These are phyloP conservation scores for Acipenser transmontanus DNA, from an alignment of 2,797 vertebrate genomes.

Conservation along the genomic window DNA sequence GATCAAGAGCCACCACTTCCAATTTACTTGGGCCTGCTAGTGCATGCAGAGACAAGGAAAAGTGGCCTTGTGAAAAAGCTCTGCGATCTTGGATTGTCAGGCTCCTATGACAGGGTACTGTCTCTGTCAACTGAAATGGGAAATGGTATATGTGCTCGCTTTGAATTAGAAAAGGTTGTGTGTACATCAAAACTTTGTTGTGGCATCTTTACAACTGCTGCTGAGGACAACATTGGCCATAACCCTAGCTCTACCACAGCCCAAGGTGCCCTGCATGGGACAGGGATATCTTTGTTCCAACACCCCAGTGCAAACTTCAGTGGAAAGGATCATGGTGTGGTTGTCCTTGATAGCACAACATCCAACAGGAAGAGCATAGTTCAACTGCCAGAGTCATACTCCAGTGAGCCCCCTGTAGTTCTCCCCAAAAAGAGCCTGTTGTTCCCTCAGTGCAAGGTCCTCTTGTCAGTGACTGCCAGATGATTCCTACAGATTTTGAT, in stretches of 20 bases:
- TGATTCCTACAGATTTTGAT: no score
- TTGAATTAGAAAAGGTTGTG: slow-evolving; percentile 13
- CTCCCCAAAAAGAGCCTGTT: slow-evolving; percentile 9
- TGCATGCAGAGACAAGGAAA: no score
- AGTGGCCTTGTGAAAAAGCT: no score
- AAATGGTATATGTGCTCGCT: slow-evolving; percentile 13
- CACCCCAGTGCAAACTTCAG: not conserved
- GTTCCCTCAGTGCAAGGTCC: slow-evolving; percentile 9
- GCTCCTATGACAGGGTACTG: no score
- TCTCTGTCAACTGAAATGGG: slow-evolving; percentile 13
- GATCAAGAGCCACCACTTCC: no score
- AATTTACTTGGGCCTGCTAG: no score
- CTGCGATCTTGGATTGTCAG: no score
- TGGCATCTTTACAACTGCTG: slow-evolving; percentile 19
- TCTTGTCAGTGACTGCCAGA: not conserved
- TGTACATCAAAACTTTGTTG: slow-evolving; percentile 7
- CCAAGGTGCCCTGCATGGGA: slow-evolving; percentile 1
- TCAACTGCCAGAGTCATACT: slow-evolving; percentile 15
- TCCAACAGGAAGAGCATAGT: slow-evolving; percentile 11
- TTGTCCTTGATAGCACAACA: slow-evolving; percentile 4
- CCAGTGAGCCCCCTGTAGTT: slow-evolving; percentile 13
- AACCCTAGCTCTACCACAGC: slow-evolving; percentile 5
- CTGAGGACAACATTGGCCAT: slow-evolving; percentile 19
- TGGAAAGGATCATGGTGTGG: not conserved
- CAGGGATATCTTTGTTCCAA: slow-evolving; percentile 3